Percentiles rank a stretch among this genome's conserved stretches.
phyloP scores from a whole-genome alignment of 2,113 vertebrate species.

The Phalacrocorax brasilianus region DNA sequence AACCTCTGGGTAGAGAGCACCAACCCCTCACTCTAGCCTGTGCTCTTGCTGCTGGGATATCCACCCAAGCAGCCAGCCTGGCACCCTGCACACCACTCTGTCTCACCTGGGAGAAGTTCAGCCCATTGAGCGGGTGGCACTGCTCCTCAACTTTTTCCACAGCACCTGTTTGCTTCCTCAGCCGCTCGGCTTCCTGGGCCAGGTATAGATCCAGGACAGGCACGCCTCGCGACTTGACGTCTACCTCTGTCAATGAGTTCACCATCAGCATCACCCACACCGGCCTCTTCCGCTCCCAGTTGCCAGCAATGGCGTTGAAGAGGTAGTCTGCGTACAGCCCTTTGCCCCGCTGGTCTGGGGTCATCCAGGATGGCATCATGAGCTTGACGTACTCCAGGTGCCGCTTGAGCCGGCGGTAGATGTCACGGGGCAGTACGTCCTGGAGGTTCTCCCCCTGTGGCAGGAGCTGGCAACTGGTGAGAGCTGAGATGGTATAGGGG shows the following conservation, averaged over 20 bases:
- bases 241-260: constrained; percentile 86
- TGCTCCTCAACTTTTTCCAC: constrained; percentile 93
- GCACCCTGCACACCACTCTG: neutral
- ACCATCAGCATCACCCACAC: constrained; percentile 94
- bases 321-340: constrained; percentile 89
- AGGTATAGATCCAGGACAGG: constrained; percentile 88
- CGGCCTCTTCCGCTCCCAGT: constrained; percentile 88
- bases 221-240: constrained; percentile 84
- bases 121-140: constrained; percentile 87
- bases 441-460: constrained; percentile 86
- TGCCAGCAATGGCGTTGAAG: constrained; percentile 89
- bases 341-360: constrained; percentile 85
- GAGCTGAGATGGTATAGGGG: constrained; percentile 83
- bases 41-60: neutral
- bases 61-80: neutral
- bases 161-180: constrained; percentile 84
- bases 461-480: constrained; percentile 87
- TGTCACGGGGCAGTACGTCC: constrained; percentile 83
- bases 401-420: constrained; percentile 80
- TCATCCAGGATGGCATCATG: constrained; percentile 92
- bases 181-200: constrained; percentile 87
- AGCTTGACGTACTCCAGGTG: constrained; percentile 89
- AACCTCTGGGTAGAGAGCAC: neutral
- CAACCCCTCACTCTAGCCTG: fast-evolving
- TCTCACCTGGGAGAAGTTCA: constrained; percentile 91